Percentiles rank a stretch among this genome's conserved stretches.
Conservation (phyloP, 1,140 invertebrate genomes). For the Diuraphis noxia region DNA sequence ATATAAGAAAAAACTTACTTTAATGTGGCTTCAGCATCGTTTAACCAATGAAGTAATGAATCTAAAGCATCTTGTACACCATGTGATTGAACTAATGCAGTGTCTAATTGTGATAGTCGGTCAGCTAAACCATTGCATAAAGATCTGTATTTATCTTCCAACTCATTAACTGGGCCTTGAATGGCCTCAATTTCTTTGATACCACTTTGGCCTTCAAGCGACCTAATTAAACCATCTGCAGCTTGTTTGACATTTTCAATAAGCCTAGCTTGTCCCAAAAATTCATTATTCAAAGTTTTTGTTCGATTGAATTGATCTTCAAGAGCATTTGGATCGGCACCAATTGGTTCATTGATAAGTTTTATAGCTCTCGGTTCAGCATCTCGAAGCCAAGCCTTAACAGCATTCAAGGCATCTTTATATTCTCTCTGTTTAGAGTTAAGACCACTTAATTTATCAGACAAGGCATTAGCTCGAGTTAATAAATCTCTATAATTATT, state of each 20-base stretch:
- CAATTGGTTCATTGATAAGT: constrained; percentile 72
- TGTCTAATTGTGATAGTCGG: constrained; percentile 83
- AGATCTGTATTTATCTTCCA: constrained; percentile 78
- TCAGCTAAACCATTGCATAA: constrained; percentile 72
- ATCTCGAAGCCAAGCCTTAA: constrained; percentile 79
- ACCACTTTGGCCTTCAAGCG: constrained; percentile 68
- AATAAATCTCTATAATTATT: constrained; percentile 77
- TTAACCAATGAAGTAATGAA: constrained; percentile 81
- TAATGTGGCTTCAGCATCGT: constrained; percentile 78
- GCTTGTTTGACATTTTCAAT: constrained; percentile 76
- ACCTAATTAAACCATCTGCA: constrained; percentile 53
- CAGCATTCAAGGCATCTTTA: constrained; percentile 80
- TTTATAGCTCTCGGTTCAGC: constrained; percentile 64
- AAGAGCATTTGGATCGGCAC: constrained; percentile 82
- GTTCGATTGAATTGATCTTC: constrained; percentile 85
- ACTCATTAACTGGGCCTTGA: constrained; percentile 75
- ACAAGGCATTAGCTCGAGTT: constrained; percentile 77
- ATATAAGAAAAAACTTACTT: constrained; percentile 65
- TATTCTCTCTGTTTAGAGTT: constrained; percentile 80
- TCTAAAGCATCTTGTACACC: constrained; percentile 92
- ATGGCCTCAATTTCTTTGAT: constrained; percentile 76
- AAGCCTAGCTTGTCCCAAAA: constrained; percentile 80
- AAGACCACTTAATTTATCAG: constrained; percentile 76
- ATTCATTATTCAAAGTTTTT: constrained; percentile 83
- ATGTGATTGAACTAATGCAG: constrained; percentile 87